Base-by-base conservation (phyloP, 1,140 invertebrate species). In the Drosophila kikkawai region DNA sequence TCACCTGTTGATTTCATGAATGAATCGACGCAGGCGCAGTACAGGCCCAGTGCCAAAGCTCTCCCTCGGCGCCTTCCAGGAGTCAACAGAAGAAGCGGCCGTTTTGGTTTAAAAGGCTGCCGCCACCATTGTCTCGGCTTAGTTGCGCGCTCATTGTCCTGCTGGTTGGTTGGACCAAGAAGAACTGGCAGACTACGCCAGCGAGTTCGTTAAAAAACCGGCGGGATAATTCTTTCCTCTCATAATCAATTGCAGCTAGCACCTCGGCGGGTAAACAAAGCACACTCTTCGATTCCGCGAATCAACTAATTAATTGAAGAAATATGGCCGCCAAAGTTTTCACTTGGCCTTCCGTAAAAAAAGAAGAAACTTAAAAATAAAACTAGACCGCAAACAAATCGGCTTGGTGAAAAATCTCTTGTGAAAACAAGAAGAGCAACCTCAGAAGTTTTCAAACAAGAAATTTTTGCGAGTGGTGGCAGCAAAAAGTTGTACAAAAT, bases 1-100 rank as follows among this genome's bases (percentile, higher is more conserved):
- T 45, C 58, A 88, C 73, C 69, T 81, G 85, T 88, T 88, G 80
- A 80, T 65, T 84, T 82, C 57, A 88, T 88, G 84, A 88, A 88
- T 90, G 85, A 79, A 90, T 48, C 48, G 45, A 66, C 85, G 80
- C 81, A 65, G 58, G 56, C 81, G 63, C 78, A 63, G 63, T 19
- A 29, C 8, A 3, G 19, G 2, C 34, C 8, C 36, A 39, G 0
- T 3, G 34, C 53, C 36, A 90, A 79, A 88, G 84, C 84, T 88
- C 71, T 79, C 29, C 26, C 56, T 88, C 87, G 66, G 78, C 84
- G 80, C 85, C 84, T 88, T 87, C 85, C 84, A 87, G 64, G 75
- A 66, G 17, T 26, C 42, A 55, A 32, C 32, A 17, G 64, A 42
- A 50, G 36, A 42, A 69, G 41, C 53, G 36, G 19, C 4, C 13